phyloP scores from a whole-genome alignment of 64 coral and sea anemone species.

The Actinia equina region DNA sequence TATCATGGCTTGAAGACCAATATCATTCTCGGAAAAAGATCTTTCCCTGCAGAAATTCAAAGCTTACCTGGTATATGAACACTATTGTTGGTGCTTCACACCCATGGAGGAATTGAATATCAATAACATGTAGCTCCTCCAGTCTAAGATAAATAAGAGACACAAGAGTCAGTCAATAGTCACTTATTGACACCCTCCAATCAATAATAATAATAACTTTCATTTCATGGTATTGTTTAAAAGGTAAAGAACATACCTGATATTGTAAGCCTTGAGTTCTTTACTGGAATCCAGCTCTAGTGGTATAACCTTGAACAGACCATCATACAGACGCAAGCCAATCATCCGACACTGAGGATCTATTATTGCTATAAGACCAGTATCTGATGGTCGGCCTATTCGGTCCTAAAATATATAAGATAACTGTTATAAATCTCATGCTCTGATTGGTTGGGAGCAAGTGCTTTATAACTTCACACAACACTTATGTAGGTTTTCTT shows the following conservation, averaged over 20 bases:
- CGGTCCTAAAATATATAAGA: constrained; percentile 52
- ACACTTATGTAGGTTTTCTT: no score
- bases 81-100: constrained; percentile 87
- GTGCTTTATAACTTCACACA: no score
- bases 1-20: no score
- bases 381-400: constrained; percentile 94
- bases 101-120: constrained; percentile 95
- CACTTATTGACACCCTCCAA: no score
- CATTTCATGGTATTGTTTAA: no score
- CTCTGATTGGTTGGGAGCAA: no score
- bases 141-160: constrained; percentile 28
- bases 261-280: constrained; percentile 97
- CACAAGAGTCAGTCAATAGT: no score
- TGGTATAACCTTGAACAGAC: constrained; percentile 92
- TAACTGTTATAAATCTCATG: neutral
- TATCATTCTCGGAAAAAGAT: no score
- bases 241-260: constrained; percentile 28
- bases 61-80: constrained; percentile 87
- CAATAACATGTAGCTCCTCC: constrained; percentile 88
- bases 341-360: constrained; percentile 96
- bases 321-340: constrained; percentile 91
- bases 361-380: constrained; percentile 92
- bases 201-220: no score
- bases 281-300: constrained; percentile 89
- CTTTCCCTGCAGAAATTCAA: no score